Evolutionary conservation across 2,888 invertebrate species (phyloP).

Genomic region (Lissonota sp.): DNA sequence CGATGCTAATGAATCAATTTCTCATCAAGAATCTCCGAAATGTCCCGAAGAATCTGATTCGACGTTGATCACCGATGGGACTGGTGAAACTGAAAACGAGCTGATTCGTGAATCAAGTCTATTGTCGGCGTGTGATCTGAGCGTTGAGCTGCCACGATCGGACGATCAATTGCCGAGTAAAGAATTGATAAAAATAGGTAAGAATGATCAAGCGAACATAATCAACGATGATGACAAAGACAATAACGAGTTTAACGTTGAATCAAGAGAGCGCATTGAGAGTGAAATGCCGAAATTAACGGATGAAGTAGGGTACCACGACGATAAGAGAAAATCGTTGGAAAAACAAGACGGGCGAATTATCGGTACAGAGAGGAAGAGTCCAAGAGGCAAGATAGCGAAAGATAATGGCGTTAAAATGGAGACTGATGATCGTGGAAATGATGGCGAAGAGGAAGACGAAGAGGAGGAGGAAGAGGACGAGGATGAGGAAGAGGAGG

Average conservation of each 20-base stretch:
- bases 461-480: constrained; percentile 63
- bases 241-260: not conserved
- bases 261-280: constrained; percentile 18
- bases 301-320: not conserved
- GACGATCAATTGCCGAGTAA: constrained; percentile 9
- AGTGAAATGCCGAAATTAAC: constrained; percentile 10
- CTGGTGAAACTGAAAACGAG: constrained; percentile 12
- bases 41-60: constrained; percentile 13
- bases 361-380: constrained; percentile 16
- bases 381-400: constrained; percentile 38
- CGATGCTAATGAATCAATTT: constrained; percentile 77
- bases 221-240: constrained; percentile 22
- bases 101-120: constrained; percentile 27
- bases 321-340: constrained; percentile 32
- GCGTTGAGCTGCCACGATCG: constrained; percentile 45
- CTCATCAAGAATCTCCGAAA: constrained; percentile 44
- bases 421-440: constrained; percentile 40
- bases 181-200: constrained; percentile 17
- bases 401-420: constrained; percentile 10
- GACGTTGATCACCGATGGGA: not conserved
- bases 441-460: constrained; percentile 59
- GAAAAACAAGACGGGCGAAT: constrained; percentile 36
- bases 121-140: constrained; percentile 37
- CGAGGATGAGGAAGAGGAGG: constrained; percentile 69
- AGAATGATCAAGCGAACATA: constrained; percentile 27